Evolutionary conservation across 2,113 vertebrate species (phyloP), one percentile per base, ranked within the genome.

Genomic region (Sigmodon hispidus): DNA sequence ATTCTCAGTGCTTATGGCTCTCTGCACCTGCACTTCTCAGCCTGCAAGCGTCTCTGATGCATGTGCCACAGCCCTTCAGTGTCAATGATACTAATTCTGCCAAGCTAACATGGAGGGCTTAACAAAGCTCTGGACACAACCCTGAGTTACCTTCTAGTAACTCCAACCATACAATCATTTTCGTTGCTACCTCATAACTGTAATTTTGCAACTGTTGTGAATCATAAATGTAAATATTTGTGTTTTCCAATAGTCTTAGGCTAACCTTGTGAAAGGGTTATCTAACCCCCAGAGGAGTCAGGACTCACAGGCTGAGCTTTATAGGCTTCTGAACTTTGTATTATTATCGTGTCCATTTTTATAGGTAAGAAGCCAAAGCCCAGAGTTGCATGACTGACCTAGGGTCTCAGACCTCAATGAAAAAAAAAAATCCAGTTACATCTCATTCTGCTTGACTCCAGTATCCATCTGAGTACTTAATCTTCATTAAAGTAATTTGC

Each of bases 351-450:
- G 21, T 80, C 77, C 34, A 61, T 75, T 92, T 92, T 94, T 6
- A 16, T 10, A 50, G 77, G 57, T 61, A 93, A 96, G 55, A 88
- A 86, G 87, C 15, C 57, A 72, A 93, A 59, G 21, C 76, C 93
- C 16, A 57, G 45, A 72, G 21, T 61, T 88, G 72, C 8, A n/a
- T 48, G 50, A 90, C 40, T 59, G 59, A 48, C 17, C 36, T 10
- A 77, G 67, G 52, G 8, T 75, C 67, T 90, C 45, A 76, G 48
- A 59, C 24, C 84, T 94, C 79, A 50, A 7, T 43, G 81, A 75
- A 5, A 40, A 76, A 5, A 52, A 59, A 63, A 77, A 31, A 50
- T n/a, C n/a, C 34, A 89, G 92, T 59, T 83, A 48, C 16, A 87
- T 61, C 11, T 43, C 21, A 50, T 31, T 63, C 50, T 91, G 57